A percentile compares a stretch with the other conserved stretches of the same genome.
phyloP scores from a whole-genome alignment of 2,797 vertebrate species.

The Phoeniculus purpureus region DNA sequence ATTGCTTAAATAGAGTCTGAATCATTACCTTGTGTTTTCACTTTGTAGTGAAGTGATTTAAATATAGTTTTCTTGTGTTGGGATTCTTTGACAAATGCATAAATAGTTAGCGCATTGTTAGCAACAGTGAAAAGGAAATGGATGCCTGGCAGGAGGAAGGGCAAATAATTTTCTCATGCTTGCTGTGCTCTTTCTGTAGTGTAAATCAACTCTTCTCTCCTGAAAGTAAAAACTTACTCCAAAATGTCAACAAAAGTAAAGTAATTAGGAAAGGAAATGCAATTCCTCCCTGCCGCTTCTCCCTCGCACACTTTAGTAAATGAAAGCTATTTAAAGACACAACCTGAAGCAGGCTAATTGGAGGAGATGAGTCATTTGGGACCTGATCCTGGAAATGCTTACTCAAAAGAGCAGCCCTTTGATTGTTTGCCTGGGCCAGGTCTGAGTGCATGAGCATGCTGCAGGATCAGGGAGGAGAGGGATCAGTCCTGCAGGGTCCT shows the following conservation, averaged over 20 bases:
- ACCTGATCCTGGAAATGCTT: slow-evolving; percentile 57
- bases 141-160: slow-evolving; percentile 64
- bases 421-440: slow-evolving; percentile 26
- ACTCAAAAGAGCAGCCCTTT: slow-evolving; percentile 32
- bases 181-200: slow-evolving; percentile 63
- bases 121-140: slow-evolving; percentile 66
- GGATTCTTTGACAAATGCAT: slow-evolving; percentile 66
- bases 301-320: slow-evolving; percentile 9
- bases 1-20: slow-evolving; percentile 69
- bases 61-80: slow-evolving; percentile 68
- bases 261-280: slow-evolving; percentile 67
- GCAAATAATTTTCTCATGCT: slow-evolving; percentile 75
- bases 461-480: background rate
- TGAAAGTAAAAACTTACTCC: slow-evolving; percentile 68
- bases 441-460: background rate
- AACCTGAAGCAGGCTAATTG: slow-evolving; percentile 47
- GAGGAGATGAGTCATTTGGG: slow-evolving; percentile 57
- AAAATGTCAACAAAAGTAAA: slow-evolving; percentile 69
- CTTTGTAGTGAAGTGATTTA: slow-evolving; percentile 61
- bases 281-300: slow-evolving; percentile 51
- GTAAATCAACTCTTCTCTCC: slow-evolving; percentile 66
- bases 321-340: slow-evolving; percentile 58
- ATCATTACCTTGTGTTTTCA: slow-evolving; percentile 67
- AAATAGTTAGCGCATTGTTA: slow-evolving; percentile 74
- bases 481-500: background rate